Evolutionary conservation across 2,888 invertebrate genomes (phyloP).

Genomic region (Melanotus villosus): DNA sequence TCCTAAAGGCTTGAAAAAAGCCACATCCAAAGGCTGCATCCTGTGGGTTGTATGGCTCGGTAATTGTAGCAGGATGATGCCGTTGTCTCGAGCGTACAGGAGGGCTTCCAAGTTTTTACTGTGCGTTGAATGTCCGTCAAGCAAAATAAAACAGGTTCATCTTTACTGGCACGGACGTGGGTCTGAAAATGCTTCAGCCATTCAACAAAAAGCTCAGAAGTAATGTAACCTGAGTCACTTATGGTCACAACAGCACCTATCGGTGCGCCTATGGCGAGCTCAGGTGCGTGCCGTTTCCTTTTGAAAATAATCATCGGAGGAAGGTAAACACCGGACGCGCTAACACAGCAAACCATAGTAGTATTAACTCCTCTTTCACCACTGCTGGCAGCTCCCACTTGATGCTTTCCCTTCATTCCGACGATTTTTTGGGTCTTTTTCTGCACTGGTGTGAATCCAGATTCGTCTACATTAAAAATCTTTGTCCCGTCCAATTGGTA

Average conservation of each 20-base stretch:
- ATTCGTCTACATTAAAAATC: slow-evolving; percentile 42
- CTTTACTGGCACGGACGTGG: slow-evolving; percentile 41
- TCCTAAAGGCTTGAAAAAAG: too few species aligned
- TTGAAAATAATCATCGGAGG: too few species aligned
- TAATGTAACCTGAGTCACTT: slow-evolving; percentile 5
- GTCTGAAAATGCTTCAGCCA: slow-evolving; percentile 59
- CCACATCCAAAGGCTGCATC: too few species aligned
- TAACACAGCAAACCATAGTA: slow-evolving; percentile 47
- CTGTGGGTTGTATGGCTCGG: slow-evolving; percentile 27
- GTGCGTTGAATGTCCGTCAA: slow-evolving; percentile 42
- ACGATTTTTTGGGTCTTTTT: slow-evolving; percentile 31
- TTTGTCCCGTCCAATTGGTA: not conserved
- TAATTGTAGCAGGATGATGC: slow-evolving; percentile 51
- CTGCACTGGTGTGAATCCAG: slow-evolving; percentile 44
- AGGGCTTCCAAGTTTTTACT: slow-evolving; percentile 11
- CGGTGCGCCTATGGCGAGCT: too few species aligned
- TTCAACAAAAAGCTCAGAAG: slow-evolving; percentile 21
- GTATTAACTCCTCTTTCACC: slow-evolving; percentile 52
- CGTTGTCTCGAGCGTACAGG: slow-evolving; percentile 46
- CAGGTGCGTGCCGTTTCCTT: too few species aligned
- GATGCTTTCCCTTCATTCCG: slow-evolving; percentile 38
- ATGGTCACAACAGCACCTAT: too few species aligned
- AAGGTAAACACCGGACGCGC: not conserved
- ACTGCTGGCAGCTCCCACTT: slow-evolving; percentile 44
- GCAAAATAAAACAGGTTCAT: slow-evolving; percentile 34